Base-by-base conservation (phyloP, 64 coral and sea anemone species). In the Actinia tenebrosa region DNA sequence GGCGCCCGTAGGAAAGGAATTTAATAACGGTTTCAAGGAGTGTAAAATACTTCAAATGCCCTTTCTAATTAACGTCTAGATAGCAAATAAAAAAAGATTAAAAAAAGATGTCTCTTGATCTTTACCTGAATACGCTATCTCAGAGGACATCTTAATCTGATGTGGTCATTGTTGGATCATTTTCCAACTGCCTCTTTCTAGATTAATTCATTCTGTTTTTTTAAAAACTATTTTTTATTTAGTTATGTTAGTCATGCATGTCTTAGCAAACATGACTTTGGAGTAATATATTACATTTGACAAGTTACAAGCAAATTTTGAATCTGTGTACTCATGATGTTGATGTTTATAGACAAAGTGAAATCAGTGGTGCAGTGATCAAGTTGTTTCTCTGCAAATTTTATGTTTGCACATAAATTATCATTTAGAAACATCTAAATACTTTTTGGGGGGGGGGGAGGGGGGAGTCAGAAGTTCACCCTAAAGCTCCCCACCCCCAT, bases 61-160 rank as follows among this genome's bases (percentile, higher is more conserved):
- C 16, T 53, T 50, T 14, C 19, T 81, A 81, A 81, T 81, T 81
- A 81, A 81, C 79, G 45, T 81, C 69, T 75, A 75, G 26, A 75
- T 75, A 75, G 69, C 69, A 75, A 75, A 75, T 75, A 75, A 42
- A 75, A 75, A 75, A 75, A 42, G 26, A 14, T 42, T 43, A 15
- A 14, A 66, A 66, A 66, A 66, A 66, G 25, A 25, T 75, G 69
- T 13, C 23, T 75, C 10, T 75, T 75, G 69, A 75, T 26, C 69
- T 42, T 42, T 75, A 75, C 9, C 69, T 37, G 22, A 75, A 75
- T 13, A 14, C 26, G 10, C 0, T 75, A 75, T 75, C 69, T 75
- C 10, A 42, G 13, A 13, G 69, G 69, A 75, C 69, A 75, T 43
- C 63, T 66, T 66, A 43, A 75, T 75, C 69, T 75, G 1, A 7